phyloP scores from a whole-genome alignment of 2,797 vertebrate species.

The Siniperca undulata region DNA sequence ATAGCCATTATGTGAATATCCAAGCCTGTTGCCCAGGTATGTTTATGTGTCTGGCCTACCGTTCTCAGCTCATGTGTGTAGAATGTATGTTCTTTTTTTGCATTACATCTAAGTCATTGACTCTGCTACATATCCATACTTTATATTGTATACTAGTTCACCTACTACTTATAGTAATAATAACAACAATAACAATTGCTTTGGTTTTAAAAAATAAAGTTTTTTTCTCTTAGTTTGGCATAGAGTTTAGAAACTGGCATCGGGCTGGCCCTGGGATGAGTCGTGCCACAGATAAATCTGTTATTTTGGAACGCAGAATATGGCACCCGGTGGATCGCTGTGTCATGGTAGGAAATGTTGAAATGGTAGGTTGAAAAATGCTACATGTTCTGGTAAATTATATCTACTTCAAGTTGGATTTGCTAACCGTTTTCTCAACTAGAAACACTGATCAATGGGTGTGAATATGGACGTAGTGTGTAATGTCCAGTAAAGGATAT shows the following conservation, averaged over 20 bases:
- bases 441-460: slow-evolving; percentile 47
- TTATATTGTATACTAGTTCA: slow-evolving; percentile 77
- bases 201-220: slow-evolving; percentile 91
- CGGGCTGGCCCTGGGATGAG: slow-evolving; percentile 70
- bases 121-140: slow-evolving; percentile 89
- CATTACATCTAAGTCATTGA: slow-evolving; percentile 88
- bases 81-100: slow-evolving; percentile 79
- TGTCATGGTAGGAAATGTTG: slow-evolving; percentile 47
- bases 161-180: slow-evolving; percentile 80
- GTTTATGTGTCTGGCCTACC: slow-evolving; percentile 58
- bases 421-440: slow-evolving; percentile 25
- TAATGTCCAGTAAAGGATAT: slow-evolving; percentile 36
- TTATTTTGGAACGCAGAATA: slow-evolving; percentile 61
- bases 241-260: slow-evolving; percentile 85
- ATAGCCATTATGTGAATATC: slow-evolving; percentile 80
- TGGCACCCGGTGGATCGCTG: slow-evolving; percentile 50
- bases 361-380: slow-evolving; percentile 68
- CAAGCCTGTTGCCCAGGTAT: slow-evolving; percentile 69
- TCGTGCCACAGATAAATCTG: slow-evolving; percentile 57
- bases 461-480: slow-evolving; percentile 22
- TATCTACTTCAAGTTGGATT: slow-evolving; percentile 38
- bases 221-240: slow-evolving; percentile 86
- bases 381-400: slow-evolving; percentile 81
- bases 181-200: slow-evolving; percentile 87
- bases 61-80: slow-evolving; percentile 62